phyloP scores from a whole-genome alignment of 2,888 invertebrate genomes.

The Clepsis dumicolana region DNA sequence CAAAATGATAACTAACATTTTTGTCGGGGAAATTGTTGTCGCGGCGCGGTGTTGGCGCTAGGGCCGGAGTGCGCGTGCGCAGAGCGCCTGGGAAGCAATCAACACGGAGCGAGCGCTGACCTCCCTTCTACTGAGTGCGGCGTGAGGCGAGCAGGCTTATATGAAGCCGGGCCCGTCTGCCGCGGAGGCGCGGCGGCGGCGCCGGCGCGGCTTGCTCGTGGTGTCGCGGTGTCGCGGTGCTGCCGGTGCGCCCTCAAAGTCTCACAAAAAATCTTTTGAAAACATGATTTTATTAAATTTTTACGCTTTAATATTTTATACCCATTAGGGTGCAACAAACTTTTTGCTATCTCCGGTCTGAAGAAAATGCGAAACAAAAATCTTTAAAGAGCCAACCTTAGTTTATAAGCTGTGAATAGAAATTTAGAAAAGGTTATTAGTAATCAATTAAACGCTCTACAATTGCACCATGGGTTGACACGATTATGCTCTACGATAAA shows the following conservation, averaged over 20 bases:
- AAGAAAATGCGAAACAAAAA: no score
- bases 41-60: constrained; percentile 57
- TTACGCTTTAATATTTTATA: no score
- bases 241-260: not conserved
- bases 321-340: no score
- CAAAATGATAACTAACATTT: constrained; percentile 64
- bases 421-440: no score
- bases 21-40: constrained; percentile 56
- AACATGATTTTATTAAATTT: not conserved
- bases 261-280: not conserved
- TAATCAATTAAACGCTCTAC: not conserved
- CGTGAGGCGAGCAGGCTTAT: constrained; percentile 63
- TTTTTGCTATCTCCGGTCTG: no score
- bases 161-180: constrained; percentile 47
- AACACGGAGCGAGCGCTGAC: constrained; percentile 70
- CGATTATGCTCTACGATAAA: not conserved
- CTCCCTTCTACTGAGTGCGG: constrained; percentile 75
- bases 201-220: constrained; percentile 36
- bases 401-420: no score
- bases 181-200: constrained; percentile 45
- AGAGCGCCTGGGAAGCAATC: constrained; percentile 65
- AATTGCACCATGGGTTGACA: not conserved
- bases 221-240: not conserved
- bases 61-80: constrained; percentile 67
- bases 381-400: no score